Evolutionary conservation across 1,140 invertebrate genomes (phyloP), one percentile per base, ranked within the genome.

Genomic region (Cydia fagiglandana): DNA sequence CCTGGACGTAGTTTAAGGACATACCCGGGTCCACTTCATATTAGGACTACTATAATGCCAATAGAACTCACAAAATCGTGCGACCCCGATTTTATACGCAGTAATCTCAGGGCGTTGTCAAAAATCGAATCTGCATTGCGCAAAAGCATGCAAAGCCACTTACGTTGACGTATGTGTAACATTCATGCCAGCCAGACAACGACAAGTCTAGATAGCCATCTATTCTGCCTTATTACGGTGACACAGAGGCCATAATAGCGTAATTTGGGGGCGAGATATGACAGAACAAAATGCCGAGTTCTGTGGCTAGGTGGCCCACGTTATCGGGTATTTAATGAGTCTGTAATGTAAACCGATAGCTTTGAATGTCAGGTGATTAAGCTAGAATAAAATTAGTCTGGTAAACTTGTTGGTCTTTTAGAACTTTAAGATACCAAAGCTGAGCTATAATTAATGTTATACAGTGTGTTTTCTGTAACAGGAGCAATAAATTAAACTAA

Each of bases 161-260:
- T 61, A 61, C 56, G 56, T 20, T 61, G 56, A 61, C 56, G 20
- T 61, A 61, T 61, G 56, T 61, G 56, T 61, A 24, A 61, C 56
- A 61, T 0, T 24, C 56, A 61, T 20, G 56, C 7, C 20, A 17
- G 4, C 30, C 2, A 30, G 30, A 30, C 4, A 30, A 3, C 30
- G 9, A 61, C 20, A 24, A 61, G 20, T 61, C 56, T 61, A 61
- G 56, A 61, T 61, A 24, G 20, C 56, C 4, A 61, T 24, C 10
- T 61, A 24, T 47, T 13, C 5, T 17, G n/a, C n/a, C 20, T 61
- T 61, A 61, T 24, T n/a, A 61, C 56, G 9, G 20, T 61, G 56
- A 12, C 4, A 61, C n/a, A 61, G n/a, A n/a, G n/a, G 56, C 9
- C 20, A 61, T 10, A 10, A 24, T 61, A 61, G 20, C 9, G 20